Base-by-base conservation (phyloP, 2,888 invertebrate genomes). In the Nysson spinosus region DNA sequence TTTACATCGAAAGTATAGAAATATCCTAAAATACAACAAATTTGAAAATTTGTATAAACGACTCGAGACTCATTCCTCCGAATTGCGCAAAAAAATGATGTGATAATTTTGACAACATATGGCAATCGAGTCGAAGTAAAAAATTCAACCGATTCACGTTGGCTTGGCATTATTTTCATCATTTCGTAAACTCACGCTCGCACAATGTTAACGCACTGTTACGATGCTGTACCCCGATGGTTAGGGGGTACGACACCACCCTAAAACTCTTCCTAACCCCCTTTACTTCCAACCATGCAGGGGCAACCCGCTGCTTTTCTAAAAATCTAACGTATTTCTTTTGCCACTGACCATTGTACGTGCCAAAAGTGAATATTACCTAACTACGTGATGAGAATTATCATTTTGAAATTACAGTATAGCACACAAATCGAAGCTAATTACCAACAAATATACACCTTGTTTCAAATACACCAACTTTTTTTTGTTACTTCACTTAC, bases 171-270 rank as follows among this genome's bases (percentile, higher is more conserved):
- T 69, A 75, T 70, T 74, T 74, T 62, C 70, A 52, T 62, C 54
- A 69, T 79, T 80, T 74, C 72, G 80, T 78, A 70, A 73, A 77
- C 80, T 82, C 81, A 82, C 75, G 80, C 72, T 78, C 69, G 72
- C 75, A 75, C 76, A 79, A 82, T 82, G 80, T 80, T 61, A 67
- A 64, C 71, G 72, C 56, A 37, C 42, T 26, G 37, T 12, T 26
- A 35, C 24, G 42, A n/a, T 47, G 32, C 34, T 58, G 65, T 55
- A 69, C 52, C 42, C 56, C 58, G 68, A 68, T 70, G 63, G 65
- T 51, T 69, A 47, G 49, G 67, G 50, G 69, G 40, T 50, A 56
- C 30, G 51, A 46, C 35, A 57, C 54, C 52, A 68, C 68, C 68
- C 65, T 60, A 68, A 70, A 72, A 72, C 65, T 68, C 49, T 40